phyloP scores from a whole-genome alignment of 2,113 vertebrate genomes.

The Geothlypis trichas region DNA sequence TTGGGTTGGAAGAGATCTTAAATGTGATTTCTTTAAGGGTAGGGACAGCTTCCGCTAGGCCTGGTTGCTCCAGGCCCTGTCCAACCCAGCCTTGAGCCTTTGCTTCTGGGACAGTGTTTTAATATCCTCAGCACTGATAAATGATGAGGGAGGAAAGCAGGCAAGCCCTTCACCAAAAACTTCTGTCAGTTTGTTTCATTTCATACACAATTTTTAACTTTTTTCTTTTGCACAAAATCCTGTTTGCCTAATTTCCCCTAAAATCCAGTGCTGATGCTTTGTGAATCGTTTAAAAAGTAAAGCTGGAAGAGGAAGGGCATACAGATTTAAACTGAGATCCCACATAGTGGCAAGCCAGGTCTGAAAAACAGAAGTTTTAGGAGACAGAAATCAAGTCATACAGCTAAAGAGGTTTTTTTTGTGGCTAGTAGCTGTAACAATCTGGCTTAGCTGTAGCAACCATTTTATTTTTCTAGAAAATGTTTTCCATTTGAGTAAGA shows the following conservation, averaged over 20 bases:
- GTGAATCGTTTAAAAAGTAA: not conserved
- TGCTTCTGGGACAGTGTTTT: not conserved
- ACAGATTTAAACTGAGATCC: not conserved
- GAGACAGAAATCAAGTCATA: not conserved
- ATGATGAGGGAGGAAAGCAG: not conserved
- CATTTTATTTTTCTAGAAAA: not conserved
- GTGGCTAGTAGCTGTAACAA: not conserved
- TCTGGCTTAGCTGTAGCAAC: not conserved
- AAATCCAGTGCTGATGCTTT: not conserved
- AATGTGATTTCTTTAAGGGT: not conserved
- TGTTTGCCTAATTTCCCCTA: rapidly evolving
- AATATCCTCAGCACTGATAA: not conserved
- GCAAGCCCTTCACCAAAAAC: not conserved
- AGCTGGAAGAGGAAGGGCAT: not conserved
- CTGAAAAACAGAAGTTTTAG: not conserved
- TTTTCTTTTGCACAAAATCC: not conserved
- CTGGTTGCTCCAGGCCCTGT: rapidly evolving
- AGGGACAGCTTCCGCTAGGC: rapidly evolving
- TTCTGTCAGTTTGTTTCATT: not conserved
- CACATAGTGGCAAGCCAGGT: rapidly evolving
- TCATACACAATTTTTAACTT: rapidly evolving
- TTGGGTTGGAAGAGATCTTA: not conserved
- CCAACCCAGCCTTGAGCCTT: not conserved
- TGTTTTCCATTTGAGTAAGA: not conserved
- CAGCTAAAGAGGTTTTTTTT: not conserved